Base-by-base conservation (phyloP, 2,113 vertebrate genomes). In the Cyprinodon brontotheroides region DNA sequence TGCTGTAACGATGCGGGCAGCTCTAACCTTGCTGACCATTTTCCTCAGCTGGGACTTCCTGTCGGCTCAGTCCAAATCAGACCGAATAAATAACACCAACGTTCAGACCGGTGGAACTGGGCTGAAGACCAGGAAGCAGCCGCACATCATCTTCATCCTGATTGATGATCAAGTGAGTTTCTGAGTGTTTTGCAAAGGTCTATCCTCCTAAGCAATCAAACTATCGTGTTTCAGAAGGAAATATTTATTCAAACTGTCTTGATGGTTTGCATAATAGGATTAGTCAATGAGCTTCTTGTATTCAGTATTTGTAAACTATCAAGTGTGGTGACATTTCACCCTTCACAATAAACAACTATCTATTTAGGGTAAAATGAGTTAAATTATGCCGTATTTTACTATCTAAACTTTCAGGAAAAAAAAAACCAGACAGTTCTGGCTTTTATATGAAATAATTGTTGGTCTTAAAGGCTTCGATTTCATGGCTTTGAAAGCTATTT, bases 81-180 rank as follows among this genome's bases (percentile, higher is more conserved):
- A 89, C 67, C 91, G 92, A 70, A 89, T 91, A 72, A 94, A 73
- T 86, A 91, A 94, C 0, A 89, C 92, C 12, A 79, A 89, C 3
- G 68, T 20, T 0, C 83, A 13, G 0, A 80, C 80, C 2, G 71
- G 94, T 1, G 79, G 90, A 13, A 64, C 88, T 0, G 82, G 89
- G 0, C 3, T 71, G 15, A 89, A 83, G 40, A 15, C 72, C 75
- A 92, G 84, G 71, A 89, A 77, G 4, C 97, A 93, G 73, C 98
- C 97, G 2, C 97, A 99, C 90, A 96, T 99, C 72, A 81, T 99
- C 73, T 99, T 99, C 81, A 97, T 99, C 70, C 95, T 99, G 68
- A 98, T 93, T 0, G 97, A 99, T 3, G 97, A 99, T 89, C 97
- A 98, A 89, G 92, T 92, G 45, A 8, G 83, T 45, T 64, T 81